Evolutionary conservation across 2,888 invertebrate genomes (phyloP).

Genomic region (Cremastinae sp.): DNA sequence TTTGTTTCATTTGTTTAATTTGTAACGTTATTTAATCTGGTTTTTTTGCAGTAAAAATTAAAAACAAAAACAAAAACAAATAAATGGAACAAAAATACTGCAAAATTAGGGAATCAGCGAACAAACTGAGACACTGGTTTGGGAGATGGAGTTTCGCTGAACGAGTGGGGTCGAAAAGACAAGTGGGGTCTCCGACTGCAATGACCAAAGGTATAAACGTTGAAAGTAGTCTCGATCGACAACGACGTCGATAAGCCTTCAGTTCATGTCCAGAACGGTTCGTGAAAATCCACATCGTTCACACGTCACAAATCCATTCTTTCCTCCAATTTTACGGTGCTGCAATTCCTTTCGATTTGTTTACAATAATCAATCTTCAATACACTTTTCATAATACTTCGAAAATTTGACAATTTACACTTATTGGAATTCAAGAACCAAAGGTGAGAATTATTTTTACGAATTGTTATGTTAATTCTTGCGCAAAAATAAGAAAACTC

Average conservation of each 20-base stretch:
- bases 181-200: conserved; percentile 28
- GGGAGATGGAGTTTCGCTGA: conserved; percentile 7
- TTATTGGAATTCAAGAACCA: too few relatives aligned
- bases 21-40: too few relatives aligned
- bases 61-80: too few relatives aligned
- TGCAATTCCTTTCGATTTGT: background rate
- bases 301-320: background rate
- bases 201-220: conserved; percentile 44
- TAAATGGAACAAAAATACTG: too few relatives aligned
- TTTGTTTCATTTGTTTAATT: too few relatives aligned
- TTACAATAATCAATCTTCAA: too few relatives aligned
- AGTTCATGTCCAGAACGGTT: conserved; percentile 1
- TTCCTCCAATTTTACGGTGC: background rate
- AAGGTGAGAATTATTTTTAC: too few relatives aligned
- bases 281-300: background rate
- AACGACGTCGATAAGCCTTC: conserved; percentile 31
- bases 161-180: conserved; percentile 12
- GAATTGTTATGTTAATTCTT: too few relatives aligned
- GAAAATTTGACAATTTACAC: too few relatives aligned
- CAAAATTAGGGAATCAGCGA: background rate
- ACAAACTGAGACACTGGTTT: background rate
- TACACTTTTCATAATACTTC: too few relatives aligned
- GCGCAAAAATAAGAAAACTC: too few relatives aligned
- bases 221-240: conserved; percentile 45
- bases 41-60: too few relatives aligned